Evolutionary conservation across 1,140 invertebrate genomes (phyloP).

Genomic region (Paraescarpia echinospica): DNA sequence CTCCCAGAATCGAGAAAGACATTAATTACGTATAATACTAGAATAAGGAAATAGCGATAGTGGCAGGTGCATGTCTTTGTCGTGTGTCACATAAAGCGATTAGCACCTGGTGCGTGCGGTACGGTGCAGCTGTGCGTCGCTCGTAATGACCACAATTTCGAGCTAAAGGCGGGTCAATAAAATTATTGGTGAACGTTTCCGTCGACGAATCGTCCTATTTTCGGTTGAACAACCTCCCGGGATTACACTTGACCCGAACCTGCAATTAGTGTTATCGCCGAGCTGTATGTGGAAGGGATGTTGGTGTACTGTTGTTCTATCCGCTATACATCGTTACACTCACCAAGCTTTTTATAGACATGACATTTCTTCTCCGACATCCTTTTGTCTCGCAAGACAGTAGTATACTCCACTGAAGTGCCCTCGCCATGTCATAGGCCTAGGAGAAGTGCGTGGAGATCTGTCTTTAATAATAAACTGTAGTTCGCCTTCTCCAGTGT

Average conservation of each 20-base stretch:
- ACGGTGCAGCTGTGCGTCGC: not conserved
- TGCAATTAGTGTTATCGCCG: too few relatives aligned
- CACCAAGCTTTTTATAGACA: too few relatives aligned
- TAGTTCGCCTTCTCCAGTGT: too few relatives aligned
- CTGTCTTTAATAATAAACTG: too few relatives aligned
- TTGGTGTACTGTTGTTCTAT: too few relatives aligned
- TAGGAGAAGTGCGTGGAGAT: too few relatives aligned
- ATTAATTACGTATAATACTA: not conserved
- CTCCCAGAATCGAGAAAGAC: not conserved
- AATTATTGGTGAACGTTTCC: not conserved
- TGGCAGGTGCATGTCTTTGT: not conserved
- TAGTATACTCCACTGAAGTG: too few relatives aligned
- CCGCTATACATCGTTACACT: too few relatives aligned
- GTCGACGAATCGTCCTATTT: not conserved
- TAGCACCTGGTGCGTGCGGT: not conserved
- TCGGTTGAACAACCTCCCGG: not conserved
- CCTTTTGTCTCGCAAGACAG: too few relatives aligned
- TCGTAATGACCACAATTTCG: not conserved
- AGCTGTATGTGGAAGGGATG: too few relatives aligned
- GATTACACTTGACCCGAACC: not conserved
- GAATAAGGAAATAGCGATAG: not conserved
- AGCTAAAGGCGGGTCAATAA: not conserved
- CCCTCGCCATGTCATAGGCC: too few relatives aligned
- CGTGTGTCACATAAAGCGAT: not conserved
- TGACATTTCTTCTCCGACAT: too few relatives aligned